A percentile compares a stretch with the other conserved stretches of the same genome.
Evolutionary conservation across 2,888 invertebrate species (phyloP).

Genomic region (Andricus curvator): DNA sequence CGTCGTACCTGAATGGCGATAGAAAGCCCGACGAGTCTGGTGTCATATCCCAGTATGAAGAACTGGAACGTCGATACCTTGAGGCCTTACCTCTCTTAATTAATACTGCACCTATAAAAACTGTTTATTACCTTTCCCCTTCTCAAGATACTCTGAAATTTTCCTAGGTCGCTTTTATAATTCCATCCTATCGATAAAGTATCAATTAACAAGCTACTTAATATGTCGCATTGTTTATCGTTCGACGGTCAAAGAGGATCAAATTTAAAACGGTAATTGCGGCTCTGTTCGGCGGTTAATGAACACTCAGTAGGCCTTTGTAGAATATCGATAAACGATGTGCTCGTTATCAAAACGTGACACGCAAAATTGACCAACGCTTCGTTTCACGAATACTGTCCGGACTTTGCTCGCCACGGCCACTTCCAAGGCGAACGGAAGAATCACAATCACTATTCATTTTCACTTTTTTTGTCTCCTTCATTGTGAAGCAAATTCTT

Average conservation of each 20-base stretch:
- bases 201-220: not conserved
- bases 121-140: not conserved
- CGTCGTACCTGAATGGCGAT: slow-evolving; percentile 50
- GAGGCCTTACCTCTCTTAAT: slow-evolving; percentile 47
- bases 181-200: not conserved
- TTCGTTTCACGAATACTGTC: not conserved
- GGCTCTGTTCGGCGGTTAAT: not conserved
- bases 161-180: not conserved
- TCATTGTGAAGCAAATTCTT: too few species aligned
- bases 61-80: slow-evolving; percentile 28
- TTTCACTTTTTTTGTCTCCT: not conserved
- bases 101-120: slow-evolving; percentile 47
- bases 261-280: not conserved
- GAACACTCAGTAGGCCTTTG: not conserved
- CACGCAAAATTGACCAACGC: not conserved
- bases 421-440: not conserved
- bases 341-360: not conserved
- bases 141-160: not conserved
- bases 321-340: not conserved
- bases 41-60: slow-evolving; percentile 40
- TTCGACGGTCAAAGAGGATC: not conserved
- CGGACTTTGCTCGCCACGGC: slow-evolving; percentile 5
- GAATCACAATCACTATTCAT: not conserved
- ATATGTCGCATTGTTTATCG: not conserved
- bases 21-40: slow-evolving; percentile 53